These are phyloP conservation scores for Apamea epomidion DNA, from an alignment of 2,888 invertebrate genomes.

Conservation along the genomic window DNA sequence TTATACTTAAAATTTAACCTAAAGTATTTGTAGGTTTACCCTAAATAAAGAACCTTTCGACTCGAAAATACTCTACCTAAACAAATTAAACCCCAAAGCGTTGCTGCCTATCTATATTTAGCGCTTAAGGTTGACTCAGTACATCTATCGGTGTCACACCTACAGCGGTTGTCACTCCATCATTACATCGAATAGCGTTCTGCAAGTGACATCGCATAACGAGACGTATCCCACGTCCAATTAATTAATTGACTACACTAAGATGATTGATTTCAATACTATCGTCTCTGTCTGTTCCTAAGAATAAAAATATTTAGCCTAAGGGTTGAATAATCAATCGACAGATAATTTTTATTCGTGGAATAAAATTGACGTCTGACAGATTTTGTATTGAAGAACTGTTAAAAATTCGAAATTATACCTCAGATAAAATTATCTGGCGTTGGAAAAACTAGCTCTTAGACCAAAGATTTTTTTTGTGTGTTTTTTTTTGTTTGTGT, in stretches of 20 bases:
- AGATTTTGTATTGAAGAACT: too few relatives aligned
- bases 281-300: not conserved
- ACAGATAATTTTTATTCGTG: too few relatives aligned
- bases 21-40: slow-evolving; percentile 17
- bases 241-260: slow-evolving; percentile 58
- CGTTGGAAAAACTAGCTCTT: too few relatives aligned
- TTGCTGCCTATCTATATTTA: slow-evolving; percentile 40
- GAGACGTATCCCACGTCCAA: slow-evolving; percentile 33
- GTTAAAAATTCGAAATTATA: too few relatives aligned
- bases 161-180: slow-evolving; percentile 49
- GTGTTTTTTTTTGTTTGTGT: too few relatives aligned
- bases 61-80: slow-evolving; percentile 12
- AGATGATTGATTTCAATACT: slow-evolving; percentile 50
- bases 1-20: not conserved
- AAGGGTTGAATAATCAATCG: too few relatives aligned
- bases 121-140: slow-evolving; percentile 18
- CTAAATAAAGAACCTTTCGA: slow-evolving; percentile 50
- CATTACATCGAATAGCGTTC: slow-evolving; percentile 48
- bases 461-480: too few relatives aligned
- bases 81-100: slow-evolving; percentile 19
- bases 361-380: too few relatives aligned
- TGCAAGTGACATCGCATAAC: slow-evolving; percentile 48
- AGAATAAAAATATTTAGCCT: not conserved
- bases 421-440: too few relatives aligned
- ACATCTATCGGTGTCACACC: slow-evolving; percentile 34